Evolutionary conservation across 2,113 vertebrate genomes (phyloP).

Genomic region (Tragulus kanchil): DNA sequence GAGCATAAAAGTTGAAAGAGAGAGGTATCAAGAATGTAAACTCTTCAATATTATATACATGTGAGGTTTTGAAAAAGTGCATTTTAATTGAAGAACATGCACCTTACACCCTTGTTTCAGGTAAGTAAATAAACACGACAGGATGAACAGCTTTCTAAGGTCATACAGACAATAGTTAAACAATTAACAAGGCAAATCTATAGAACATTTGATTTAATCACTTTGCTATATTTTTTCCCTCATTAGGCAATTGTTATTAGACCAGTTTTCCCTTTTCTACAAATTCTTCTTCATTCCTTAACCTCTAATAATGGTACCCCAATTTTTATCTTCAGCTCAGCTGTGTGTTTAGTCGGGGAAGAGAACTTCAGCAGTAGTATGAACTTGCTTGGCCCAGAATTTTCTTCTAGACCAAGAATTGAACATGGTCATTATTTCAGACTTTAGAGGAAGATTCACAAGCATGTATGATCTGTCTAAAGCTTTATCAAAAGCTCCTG

Average conservation of each 20-base stretch:
- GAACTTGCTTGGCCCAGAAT: slow-evolving; percentile 66
- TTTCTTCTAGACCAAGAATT: slow-evolving; percentile 29
- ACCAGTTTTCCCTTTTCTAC: not conserved
- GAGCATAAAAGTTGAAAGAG: not conserved
- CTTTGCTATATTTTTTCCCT: not conserved
- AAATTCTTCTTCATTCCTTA: slow-evolving; percentile 28
- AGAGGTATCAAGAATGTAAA: not conserved
- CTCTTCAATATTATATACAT: not conserved
- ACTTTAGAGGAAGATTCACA: slow-evolving; percentile 47
- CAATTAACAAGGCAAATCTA: not conserved
- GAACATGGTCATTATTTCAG: slow-evolving; percentile 51
- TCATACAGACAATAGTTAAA: not conserved
- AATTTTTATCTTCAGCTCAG: slow-evolving; percentile 51
- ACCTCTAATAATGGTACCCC: not conserved
- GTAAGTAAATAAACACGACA: not conserved
- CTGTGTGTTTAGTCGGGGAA: slow-evolving; percentile 39
- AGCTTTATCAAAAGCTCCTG: slow-evolving; percentile 64
- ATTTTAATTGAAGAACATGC: not conserved
- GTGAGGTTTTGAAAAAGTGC: slow-evolving; percentile 13
- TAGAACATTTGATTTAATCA: not conserved
- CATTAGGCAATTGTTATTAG: not conserved
- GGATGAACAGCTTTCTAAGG: not conserved
- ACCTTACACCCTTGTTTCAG: not conserved
- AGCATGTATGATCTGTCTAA: slow-evolving; percentile 50
- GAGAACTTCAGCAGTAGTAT: slow-evolving; percentile 32